phyloP scores from a whole-genome alignment of 1,140 invertebrate species.

The Patella vulgata region DNA sequence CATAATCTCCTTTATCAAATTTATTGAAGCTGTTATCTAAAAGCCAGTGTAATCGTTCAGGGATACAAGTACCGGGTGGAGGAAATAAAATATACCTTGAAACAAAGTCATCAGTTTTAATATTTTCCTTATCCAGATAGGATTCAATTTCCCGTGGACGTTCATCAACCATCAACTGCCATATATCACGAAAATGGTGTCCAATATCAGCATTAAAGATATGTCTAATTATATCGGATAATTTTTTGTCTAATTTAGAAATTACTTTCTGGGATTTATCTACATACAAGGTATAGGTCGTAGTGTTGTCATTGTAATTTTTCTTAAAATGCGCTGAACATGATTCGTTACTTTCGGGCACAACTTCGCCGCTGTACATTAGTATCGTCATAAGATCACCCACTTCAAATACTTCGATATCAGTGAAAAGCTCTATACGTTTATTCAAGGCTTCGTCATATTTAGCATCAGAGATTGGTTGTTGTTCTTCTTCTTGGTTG shows the following conservation, averaged over 20 bases:
- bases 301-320: slow-evolving; percentile 34
- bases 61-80: slow-evolving; percentile 36
- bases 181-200: background rate
- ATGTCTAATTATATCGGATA: too few species aligned
- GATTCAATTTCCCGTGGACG: background rate
- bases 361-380: too few species aligned
- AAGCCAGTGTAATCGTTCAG: slow-evolving; percentile 35
- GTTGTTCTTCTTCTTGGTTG: too few species aligned
- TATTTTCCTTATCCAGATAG: background rate
- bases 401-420: too few species aligned
- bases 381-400: too few species aligned
- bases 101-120: slow-evolving; percentile 39
- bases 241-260: too few species aligned
- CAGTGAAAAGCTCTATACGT: too few species aligned
- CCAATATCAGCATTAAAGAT: background rate
- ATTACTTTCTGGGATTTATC: slow-evolving; percentile 3
- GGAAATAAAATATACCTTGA: slow-evolving; percentile 41
- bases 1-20: slow-evolving; percentile 41
- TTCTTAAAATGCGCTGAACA: slow-evolving; percentile 36
- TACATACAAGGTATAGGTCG: slow-evolving; percentile 31
- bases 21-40: slow-evolving; percentile 37
- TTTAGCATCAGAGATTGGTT: too few species aligned
- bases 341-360: slow-evolving; percentile 32
- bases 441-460: too few species aligned
- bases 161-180: background rate